Evolutionary conservation across 2,888 invertebrate genomes (phyloP), one percentile per base, ranked within the genome.

Genomic region (Diplazon laetatorius): DNA sequence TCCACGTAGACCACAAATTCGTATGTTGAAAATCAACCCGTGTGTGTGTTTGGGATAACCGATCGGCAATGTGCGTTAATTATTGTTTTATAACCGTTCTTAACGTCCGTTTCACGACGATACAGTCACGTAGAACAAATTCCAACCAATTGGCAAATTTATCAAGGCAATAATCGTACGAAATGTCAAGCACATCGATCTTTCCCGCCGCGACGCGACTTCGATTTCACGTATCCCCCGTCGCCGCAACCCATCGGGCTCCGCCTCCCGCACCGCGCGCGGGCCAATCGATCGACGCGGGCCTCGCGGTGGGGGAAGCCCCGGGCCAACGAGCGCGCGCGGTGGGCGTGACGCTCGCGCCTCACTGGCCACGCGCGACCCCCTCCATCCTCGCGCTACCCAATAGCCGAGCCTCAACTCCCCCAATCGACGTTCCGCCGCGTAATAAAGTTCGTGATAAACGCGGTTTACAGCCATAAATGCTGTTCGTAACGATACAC

Each of bases 1-100:
- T 8, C 1, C 52, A 2, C 22, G 1, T 22, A 52, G 30, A 52
- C 25, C 48, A 48, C 48, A 10, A 55, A 30, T 62, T 50, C 10
- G 20, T 9, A 14, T 18, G 22, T 20, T 20, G 2, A 16, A 39
- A 50, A 52, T 14, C 35, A 5, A 8, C 12, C 25, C n/a, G n/a
- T n/a, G n/a, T 12, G 18, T 30, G 42, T 59, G 46, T 46, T 48
- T 18, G 52, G 83, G 80, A 81, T 83, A 84, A 85, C 80, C 76
- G 80, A 85, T 84, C 80, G 82, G 82, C 80, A 80, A 87, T 85
- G 83, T 79, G 83, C 75, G 80, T 83, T 87, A 85, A 87, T 87
- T 85, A 82, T 79, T 65, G 65, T 72, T 70, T 57, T 72, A 78
- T 72, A 52, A 46, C 25, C 35, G 3, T 10, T 2, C 48, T 12